These are phyloP conservation scores for Tauraco erythrolophus DNA, from an alignment of 2,113 vertebrate genomes.

Conservation along the genomic window DNA sequence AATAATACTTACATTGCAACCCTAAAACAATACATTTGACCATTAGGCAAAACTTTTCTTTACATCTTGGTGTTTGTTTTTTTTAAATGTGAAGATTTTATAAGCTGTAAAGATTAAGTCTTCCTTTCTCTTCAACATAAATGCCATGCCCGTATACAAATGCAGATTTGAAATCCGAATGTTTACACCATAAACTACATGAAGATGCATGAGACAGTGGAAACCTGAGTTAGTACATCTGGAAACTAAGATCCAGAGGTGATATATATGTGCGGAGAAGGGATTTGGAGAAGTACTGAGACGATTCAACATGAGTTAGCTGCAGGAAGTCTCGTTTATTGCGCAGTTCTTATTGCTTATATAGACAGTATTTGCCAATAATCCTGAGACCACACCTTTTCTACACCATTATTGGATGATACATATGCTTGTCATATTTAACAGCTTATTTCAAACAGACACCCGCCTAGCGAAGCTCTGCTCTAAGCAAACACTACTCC, in stretches of 20 bases:
- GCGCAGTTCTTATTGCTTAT: no score
- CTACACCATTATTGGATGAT: no score
- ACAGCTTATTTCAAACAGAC: no score
- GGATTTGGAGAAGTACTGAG: no score
- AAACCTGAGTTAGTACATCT: not conserved
- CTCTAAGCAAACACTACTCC: no score
- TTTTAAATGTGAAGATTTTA: not conserved
- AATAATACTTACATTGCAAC: not conserved
- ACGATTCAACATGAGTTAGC: no score
- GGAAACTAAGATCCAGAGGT: not conserved
- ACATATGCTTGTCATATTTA: no score
- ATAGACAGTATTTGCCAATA: no score
- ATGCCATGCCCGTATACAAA: not conserved
- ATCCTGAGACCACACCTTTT: no score
- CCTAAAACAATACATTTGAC: not conserved
- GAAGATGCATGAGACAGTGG: not conserved
- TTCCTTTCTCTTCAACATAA: not conserved
- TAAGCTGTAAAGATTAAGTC: not conserved
- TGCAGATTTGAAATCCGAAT: not conserved
- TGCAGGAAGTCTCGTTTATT: no score
- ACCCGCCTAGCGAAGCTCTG: no score
- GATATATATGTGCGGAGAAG: accelerated
- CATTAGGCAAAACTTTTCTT: not conserved
- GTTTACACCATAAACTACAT: not conserved
- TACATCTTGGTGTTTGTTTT: accelerated